Percentiles rank a stretch among this genome's conserved stretches.
These are phyloP conservation scores for Anoplopoma fimbria DNA, from an alignment of 2,113 vertebrate species.

Conservation along the genomic window DNA sequence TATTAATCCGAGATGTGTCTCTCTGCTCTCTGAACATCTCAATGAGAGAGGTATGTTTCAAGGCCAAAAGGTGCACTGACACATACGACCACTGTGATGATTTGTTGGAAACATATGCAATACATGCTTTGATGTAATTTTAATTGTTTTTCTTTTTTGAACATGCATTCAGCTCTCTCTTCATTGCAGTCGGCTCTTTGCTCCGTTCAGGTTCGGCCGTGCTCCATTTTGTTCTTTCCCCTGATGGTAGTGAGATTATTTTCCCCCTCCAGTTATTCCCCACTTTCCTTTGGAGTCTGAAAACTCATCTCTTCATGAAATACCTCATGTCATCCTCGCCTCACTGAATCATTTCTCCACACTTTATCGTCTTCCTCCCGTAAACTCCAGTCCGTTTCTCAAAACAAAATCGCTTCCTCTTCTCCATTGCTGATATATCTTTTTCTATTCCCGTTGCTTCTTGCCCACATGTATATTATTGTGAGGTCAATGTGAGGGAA, in stretches of 20 bases:
- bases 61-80: conserved; percentile 35
- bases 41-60: conserved; percentile 48
- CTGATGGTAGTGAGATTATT: conserved; percentile 10
- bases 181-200: not conserved
- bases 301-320: conserved; percentile 40
- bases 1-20: no score
- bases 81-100: not conserved
- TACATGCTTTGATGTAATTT: not conserved
- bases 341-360: conserved; percentile 41
- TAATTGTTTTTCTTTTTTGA: not conserved
- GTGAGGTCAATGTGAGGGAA: not conserved
- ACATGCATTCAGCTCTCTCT: not conserved
- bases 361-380: not conserved
- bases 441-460: not conserved
- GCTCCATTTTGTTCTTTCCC: conserved; percentile 8
- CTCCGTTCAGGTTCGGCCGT: not conserved
- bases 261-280: conserved; percentile 1
- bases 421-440: conserved; percentile 7
- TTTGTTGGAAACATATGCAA: conserved; percentile 9
- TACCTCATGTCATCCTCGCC: conserved; percentile 27
- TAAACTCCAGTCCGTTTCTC: conserved; percentile 14
- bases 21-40: conserved; percentile 30
- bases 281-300: conserved; percentile 18
- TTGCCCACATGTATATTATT: not conserved
- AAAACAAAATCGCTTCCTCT: not conserved